Evolutionary conservation across 2,888 invertebrate species (phyloP).

Genomic region (Synanthedon vespiformis): DNA sequence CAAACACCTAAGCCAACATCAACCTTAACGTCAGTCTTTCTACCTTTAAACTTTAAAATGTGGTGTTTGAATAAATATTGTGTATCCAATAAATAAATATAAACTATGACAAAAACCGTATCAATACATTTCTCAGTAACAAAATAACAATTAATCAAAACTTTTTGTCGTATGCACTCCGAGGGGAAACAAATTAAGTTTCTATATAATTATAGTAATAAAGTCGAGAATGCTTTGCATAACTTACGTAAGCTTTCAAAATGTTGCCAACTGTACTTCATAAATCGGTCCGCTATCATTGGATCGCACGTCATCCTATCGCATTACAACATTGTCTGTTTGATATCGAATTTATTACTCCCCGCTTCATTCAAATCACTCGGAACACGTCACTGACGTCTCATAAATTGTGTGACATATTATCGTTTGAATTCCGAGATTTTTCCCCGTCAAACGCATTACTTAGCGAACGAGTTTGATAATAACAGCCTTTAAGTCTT

Average conservation of each 20-base stretch:
- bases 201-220: not conserved
- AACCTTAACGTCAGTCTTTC: too few relatives aligned
- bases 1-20: too few relatives aligned
- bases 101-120: too few relatives aligned
- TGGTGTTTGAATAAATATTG: too few relatives aligned
- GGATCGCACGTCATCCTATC: constrained; percentile 51
- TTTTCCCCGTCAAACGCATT: constrained; percentile 14
- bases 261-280: constrained; percentile 23
- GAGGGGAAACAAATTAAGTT: too few relatives aligned
- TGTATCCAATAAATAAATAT: too few relatives aligned
- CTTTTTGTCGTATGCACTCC: too few relatives aligned
- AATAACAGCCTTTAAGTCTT: constrained; percentile 18
- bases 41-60: too few relatives aligned
- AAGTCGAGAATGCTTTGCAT: constrained; percentile 1
- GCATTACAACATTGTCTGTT: constrained; percentile 59
- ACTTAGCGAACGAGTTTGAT: constrained; percentile 8
- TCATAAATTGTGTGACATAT: constrained; percentile 65
- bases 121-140: too few relatives aligned
- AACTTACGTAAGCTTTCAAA: constrained; percentile 11
- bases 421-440: constrained; percentile 52
- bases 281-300: constrained; percentile 50
- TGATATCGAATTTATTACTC: constrained; percentile 58
- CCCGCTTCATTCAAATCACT: constrained; percentile 30
- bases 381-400: constrained; percentile 47
- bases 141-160: too few relatives aligned